These are phyloP conservation scores for Stratiomys singularior DNA, from an alignment of 2,888 invertebrate species.

Conservation along the genomic window DNA sequence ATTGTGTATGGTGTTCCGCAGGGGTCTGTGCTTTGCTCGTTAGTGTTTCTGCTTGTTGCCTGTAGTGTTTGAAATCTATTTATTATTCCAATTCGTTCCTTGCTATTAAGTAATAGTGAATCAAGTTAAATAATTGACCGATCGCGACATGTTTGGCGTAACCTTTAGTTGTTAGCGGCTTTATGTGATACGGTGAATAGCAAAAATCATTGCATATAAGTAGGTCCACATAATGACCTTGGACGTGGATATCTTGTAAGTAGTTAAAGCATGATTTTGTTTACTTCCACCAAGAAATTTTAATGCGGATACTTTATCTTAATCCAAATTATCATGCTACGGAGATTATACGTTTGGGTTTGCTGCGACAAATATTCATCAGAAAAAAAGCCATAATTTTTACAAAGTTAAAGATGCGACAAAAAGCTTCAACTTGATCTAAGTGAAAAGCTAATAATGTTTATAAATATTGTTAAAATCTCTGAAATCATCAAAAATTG, in stretches of 20 bases:
- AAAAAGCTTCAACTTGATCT: too few relatives aligned
- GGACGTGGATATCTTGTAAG: neutral
- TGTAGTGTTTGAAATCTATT: constrained; percentile 25
- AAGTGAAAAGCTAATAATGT: too few relatives aligned
- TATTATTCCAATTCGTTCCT: constrained; percentile 26
- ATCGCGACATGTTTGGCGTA: neutral
- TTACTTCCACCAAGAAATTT: too few relatives aligned
- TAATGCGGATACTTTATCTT: too few relatives aligned
- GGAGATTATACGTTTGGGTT: too few relatives aligned
- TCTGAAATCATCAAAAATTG: too few relatives aligned
- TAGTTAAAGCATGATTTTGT: neutral
- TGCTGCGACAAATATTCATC: too few relatives aligned
- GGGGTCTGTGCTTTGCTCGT: neutral
- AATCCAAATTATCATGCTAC: too few relatives aligned
- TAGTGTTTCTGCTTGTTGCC: constrained; percentile 11
- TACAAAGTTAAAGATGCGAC: too few relatives aligned
- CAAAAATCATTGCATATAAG: neutral
- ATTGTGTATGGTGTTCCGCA: constrained; percentile 6
- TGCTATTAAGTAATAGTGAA: constrained; percentile 13
- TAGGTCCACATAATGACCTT: constrained; percentile 1
- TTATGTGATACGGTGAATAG: neutral
- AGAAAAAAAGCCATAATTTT: too few relatives aligned
- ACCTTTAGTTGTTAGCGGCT: neutral
- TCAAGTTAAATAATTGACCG: constrained; percentile 14
- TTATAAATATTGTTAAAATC: too few relatives aligned